phyloP scores from a whole-genome alignment of 1,140 invertebrate species.

The Anoplophora glabripennis region DNA sequence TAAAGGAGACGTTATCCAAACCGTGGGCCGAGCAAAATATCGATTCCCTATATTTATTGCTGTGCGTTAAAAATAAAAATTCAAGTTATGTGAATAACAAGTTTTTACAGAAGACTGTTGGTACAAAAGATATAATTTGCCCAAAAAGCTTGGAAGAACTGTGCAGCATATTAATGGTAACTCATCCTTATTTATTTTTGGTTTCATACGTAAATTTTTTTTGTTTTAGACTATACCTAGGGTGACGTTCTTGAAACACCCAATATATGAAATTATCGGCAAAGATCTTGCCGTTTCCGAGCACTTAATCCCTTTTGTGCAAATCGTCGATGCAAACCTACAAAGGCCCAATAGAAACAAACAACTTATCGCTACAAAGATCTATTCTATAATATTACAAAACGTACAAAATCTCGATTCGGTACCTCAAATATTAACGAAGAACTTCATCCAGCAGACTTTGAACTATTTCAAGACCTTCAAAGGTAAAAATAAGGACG shows the following conservation, averaged over 20 bases:
- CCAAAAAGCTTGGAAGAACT: constrained; percentile 56
- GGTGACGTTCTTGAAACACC: constrained; percentile 57
- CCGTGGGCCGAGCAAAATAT: constrained; percentile 53
- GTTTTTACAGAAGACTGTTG: constrained; percentile 56
- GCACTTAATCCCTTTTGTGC: constrained; percentile 55
- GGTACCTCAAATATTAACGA: constrained; percentile 38
- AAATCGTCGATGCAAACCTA: constrained; percentile 56
- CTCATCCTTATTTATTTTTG: constrained; percentile 23
- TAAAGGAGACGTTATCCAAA: constrained; percentile 60
- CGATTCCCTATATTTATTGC: constrained; percentile 55
- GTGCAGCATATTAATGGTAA: constrained; percentile 60
- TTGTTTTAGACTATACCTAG: constrained; percentile 58
- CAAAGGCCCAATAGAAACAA: constrained; percentile 59
- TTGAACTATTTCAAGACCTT: constrained; percentile 55
- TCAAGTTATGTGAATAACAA: constrained; percentile 52
- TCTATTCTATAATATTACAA: constrained; percentile 33
- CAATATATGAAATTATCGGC: constrained; percentile 58
- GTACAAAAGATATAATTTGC: constrained; percentile 53
- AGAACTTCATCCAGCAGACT: constrained; percentile 45
- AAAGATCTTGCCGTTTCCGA: constrained; percentile 52
- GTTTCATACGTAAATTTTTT: neutral
- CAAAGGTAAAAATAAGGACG: constrained; percentile 51
- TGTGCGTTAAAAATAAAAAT: constrained; percentile 50
- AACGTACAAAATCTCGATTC: constrained; percentile 26
- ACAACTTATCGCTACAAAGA: constrained; percentile 52